These are phyloP conservation scores for Carpatolechia fugitivella DNA, from an alignment of 2,888 invertebrate species.

Conservation along the genomic window DNA sequence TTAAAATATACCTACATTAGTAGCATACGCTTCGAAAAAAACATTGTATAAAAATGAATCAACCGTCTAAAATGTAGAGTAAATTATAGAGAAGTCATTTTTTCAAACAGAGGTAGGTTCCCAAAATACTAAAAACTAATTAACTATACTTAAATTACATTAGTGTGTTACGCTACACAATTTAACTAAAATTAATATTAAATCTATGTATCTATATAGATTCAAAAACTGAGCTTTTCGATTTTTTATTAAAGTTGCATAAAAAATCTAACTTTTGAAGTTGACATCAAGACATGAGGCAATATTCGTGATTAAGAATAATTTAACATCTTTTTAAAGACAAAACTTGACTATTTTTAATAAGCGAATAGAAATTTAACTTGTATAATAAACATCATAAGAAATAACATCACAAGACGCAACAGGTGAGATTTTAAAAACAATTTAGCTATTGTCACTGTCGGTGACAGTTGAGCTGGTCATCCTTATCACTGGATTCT, in stretches of 20 bases:
- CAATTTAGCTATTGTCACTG: conserved; percentile 64
- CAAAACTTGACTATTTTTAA: neutral
- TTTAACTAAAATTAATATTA: neutral
- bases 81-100: no score
- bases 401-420: neutral
- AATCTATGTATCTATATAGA: conserved; percentile 23
- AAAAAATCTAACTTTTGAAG: conserved; percentile 38
- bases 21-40: no score
- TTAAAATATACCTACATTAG: no score
- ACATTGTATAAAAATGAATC: no score
- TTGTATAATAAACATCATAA: neutral
- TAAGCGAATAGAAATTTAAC: no score
- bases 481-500: conserved; percentile 72
- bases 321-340: neutral
- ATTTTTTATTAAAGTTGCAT: conserved; percentile 35
- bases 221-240: conserved; percentile 26
- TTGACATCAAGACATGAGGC: conserved; percentile 25
- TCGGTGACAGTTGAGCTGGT: conserved; percentile 68
- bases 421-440: neutral
- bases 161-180: no score
- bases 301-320: neutral
- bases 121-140: no score
- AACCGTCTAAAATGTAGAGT: no score
- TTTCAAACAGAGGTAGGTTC: no score
- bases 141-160: no score